Evolutionary conservation across 2,113 vertebrate species (phyloP), one percentile per base, ranked within the genome.

Genomic region (Anser brachyrhynchus): DNA sequence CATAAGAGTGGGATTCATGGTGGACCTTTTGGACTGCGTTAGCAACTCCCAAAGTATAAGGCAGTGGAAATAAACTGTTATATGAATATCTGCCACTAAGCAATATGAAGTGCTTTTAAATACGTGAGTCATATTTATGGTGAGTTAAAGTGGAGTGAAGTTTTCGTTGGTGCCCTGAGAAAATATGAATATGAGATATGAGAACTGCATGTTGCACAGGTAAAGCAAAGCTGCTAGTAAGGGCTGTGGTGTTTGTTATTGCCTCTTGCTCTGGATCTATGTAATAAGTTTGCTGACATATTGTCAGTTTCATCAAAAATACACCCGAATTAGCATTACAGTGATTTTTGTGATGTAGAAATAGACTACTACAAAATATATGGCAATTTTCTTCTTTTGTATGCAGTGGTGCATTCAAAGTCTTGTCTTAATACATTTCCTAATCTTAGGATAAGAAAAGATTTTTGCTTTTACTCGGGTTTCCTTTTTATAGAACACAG

Each of bases 171-270:
- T 31, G 51, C 13, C 16, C n/a, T 49, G 77, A 3, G 5, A 59
- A 92, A 73, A 54, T 73, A 49, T 0, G 0, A 23, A 74, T 16
- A n/a, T 59, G 57, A 75, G 9, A 22, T 22, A 8, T 39, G 25
- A 64, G n/a, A 65, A 39, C 51, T 61, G 19, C 25, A 2, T 39
- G 35, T 33, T 54, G 23, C 20, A 0, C 20, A 6, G 29, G 29
- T 54, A 39, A 37, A 57, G 10, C 31, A 66, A 75, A 84, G 29
- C 20, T 58, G 1, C n/a, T 58, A 6, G 18, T 26, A 25, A 51
- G 59, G 52, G 23, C 23, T 2, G 2, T 35, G 0, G 0, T 35
- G 26, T 46, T 70, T 59, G 43, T 64, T 39, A 44, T 8, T 46
- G 15, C 23, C 31, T 72, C 67, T 84, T 1, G 0, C 20, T 72